Base-by-base conservation (phyloP, 2,888 invertebrate genomes). In the Sminthurinus aureus region DNA sequence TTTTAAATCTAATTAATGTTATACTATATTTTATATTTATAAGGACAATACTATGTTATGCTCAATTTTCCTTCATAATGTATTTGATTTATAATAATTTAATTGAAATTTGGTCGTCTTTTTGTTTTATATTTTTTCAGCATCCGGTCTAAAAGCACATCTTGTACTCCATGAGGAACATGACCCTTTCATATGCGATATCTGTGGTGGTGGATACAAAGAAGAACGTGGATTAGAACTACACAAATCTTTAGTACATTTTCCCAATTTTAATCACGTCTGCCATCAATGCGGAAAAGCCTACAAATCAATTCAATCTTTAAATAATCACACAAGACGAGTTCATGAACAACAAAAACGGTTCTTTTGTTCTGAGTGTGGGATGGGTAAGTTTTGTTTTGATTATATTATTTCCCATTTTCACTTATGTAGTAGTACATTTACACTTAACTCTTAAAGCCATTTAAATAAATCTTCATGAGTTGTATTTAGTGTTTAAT, bases 341-440 rank as follows among this genome's bases (percentile, higher is more conserved):
- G 75, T 75, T 20, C 75, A 75, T 50, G 4, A 50, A 9, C 50
- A 75, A 1, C n/a, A 20, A 50, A 75, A 50, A 75, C 0, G 20
- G 13, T 75, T 20, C 51, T 75, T 26, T 38, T 75, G 75, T 75
- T n/a, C 38, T 38, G 12, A n/a, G 13, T 75, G 75, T 50, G 38
- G 75, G 0, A 75, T 13, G 50, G 75, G 75, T 75, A 24, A 0
- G 24, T 4, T 13, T 13, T 24, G 38, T 26, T n/a, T 2, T 64
- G 0, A 18, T 64, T 64, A 64, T 64, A 64, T 64, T 64, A n/a
- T n/a, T n/a, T n/a, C n/a, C n/a, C n/a, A n/a, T n/a, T n/a, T n/a
- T n/a, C n/a, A n/a, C n/a, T n/a, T n/a, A n/a, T n/a, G n/a, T n/a
- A n/a, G n/a, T n/a, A n/a, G n/a, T n/a, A n/a, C n/a, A n/a, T n/a